Conservation (phyloP, 1,140 invertebrate species). For the Wasmannia auropunctata region DNA sequence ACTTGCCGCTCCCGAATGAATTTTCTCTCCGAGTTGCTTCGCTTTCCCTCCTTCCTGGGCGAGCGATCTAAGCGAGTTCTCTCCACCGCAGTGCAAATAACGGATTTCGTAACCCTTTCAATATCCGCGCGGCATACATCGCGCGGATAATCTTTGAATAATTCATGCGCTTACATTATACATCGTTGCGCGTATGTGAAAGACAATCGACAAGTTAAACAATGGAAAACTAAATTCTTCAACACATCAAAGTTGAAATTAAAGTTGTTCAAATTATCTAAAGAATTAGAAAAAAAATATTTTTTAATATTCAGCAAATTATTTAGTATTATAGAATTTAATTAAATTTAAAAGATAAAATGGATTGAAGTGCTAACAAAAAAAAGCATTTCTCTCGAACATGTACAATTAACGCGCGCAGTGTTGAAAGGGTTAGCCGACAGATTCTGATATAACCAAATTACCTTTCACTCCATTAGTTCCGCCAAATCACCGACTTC, state of each 20-base stretch:
- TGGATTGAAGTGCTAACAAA: neutral
- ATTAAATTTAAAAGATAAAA: neutral
- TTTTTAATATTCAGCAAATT: too few relatives aligned
- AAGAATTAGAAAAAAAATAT: too few relatives aligned
- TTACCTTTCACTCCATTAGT: slow-evolving; percentile 24
- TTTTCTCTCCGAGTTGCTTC: neutral
- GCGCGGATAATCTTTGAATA: slow-evolving; percentile 13
- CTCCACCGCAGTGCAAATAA: neutral
- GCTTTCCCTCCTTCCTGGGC: slow-evolving; percentile 16
- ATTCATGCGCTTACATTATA: neutral
- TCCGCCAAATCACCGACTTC: neutral
- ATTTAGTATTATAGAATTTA: too few relatives aligned
- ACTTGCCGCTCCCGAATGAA: slow-evolving; percentile 5
- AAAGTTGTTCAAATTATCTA: neutral
- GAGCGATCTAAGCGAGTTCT: slow-evolving; percentile 13
- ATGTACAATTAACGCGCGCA: neutral
- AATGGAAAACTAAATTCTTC: neutral
- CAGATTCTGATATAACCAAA: neutral
- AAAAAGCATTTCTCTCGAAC: neutral
- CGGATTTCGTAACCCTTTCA: neutral
- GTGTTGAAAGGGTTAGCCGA: neutral
- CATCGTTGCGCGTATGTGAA: neutral
- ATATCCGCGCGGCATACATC: neutral
- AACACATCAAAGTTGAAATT: neutral
- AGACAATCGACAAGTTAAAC: neutral